Conservation (phyloP, 2,797 vertebrate species). For the Enteromius paludinosus region DNA sequence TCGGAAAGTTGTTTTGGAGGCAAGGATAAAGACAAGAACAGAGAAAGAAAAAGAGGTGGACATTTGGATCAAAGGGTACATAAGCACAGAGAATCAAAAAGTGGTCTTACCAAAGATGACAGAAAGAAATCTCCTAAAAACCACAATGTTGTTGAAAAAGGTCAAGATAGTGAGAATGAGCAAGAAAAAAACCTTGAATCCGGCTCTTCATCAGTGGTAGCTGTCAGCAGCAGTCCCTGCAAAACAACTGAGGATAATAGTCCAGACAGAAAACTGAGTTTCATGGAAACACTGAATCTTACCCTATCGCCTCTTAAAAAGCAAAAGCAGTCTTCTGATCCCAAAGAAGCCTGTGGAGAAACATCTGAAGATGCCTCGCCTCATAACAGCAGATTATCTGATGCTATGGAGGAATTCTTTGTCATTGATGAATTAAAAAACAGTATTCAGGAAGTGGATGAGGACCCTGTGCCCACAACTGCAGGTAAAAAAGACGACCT, state of each 20-base stretch:
- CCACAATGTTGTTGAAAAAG: not conserved
- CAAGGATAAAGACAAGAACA: constrained; percentile 19
- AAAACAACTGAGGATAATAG: constrained; percentile 69
- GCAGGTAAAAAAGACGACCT: not conserved
- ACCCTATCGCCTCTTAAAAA: constrained; percentile 95
- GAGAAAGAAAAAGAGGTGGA: constrained; percentile 56
- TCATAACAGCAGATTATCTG: constrained; percentile 55
- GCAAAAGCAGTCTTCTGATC: constrained; percentile 58
- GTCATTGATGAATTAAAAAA: constrained; percentile 71
- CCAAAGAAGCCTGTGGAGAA: constrained; percentile 9
- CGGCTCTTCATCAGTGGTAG: not conserved
- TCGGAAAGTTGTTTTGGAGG: constrained; percentile 20
- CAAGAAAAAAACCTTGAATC: constrained; percentile 9
- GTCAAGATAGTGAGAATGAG: constrained; percentile 40
- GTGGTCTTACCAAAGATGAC: constrained; percentile 49
- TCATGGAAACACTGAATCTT: constrained; percentile 97
- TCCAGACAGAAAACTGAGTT: constrained; percentile 90
- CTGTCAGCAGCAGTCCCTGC: not conserved
- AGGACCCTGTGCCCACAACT: not conserved
- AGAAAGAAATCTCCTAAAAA: constrained; percentile 46
- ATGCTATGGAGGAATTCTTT: constrained; percentile 70
- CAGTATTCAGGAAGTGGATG: constrained; percentile 42
- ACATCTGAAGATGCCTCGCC: constrained; percentile 14
- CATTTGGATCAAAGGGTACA: constrained; percentile 44
- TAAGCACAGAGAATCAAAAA: constrained; percentile 62